A percentile compares a stretch with the other conserved stretches of the same genome.
These are phyloP conservation scores for Drosophila erecta DNA, from an alignment of 1,140 invertebrate species.

Conservation along the genomic window DNA sequence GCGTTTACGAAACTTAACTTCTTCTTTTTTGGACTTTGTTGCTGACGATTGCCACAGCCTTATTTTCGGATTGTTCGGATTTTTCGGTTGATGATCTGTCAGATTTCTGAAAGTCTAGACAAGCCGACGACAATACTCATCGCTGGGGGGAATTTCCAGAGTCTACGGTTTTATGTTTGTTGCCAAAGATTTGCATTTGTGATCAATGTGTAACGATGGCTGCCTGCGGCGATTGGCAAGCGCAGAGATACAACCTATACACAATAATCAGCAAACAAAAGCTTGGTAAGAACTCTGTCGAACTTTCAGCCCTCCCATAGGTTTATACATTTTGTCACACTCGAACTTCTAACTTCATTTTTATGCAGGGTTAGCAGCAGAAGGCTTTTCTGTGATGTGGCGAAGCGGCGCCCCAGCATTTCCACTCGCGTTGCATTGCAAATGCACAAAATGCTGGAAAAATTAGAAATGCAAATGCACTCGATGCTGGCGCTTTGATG, in stretches of 20 bases:
- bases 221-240: background rate
- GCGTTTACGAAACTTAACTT: constrained; percentile 61
- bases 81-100: constrained; percentile 35
- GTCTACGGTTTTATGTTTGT: constrained; percentile 2
- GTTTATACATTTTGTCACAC: too few relatives aligned
- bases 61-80: constrained; percentile 54
- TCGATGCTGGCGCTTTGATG: constrained; percentile 53
- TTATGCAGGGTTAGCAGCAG: background rate
- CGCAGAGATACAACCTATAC: background rate
- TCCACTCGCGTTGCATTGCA: constrained; percentile 50
- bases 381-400: background rate
- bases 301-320: too few relatives aligned
- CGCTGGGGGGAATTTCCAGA: constrained; percentile 13
- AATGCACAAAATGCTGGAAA: constrained; percentile 53
- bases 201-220: constrained; percentile 25
- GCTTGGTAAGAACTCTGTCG: too few relatives aligned
- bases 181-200: constrained; percentile 32
- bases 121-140: constrained; percentile 37
- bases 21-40: constrained; percentile 19
- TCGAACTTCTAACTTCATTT: background rate
- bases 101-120: constrained; percentile 65
- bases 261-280: too few relatives aligned
- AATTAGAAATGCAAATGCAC: constrained; percentile 81
- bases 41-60: constrained; percentile 10
- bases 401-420: constrained; percentile 44